Conservation (phyloP, 1,140 invertebrate genomes). For the Linepithema humile region DNA sequence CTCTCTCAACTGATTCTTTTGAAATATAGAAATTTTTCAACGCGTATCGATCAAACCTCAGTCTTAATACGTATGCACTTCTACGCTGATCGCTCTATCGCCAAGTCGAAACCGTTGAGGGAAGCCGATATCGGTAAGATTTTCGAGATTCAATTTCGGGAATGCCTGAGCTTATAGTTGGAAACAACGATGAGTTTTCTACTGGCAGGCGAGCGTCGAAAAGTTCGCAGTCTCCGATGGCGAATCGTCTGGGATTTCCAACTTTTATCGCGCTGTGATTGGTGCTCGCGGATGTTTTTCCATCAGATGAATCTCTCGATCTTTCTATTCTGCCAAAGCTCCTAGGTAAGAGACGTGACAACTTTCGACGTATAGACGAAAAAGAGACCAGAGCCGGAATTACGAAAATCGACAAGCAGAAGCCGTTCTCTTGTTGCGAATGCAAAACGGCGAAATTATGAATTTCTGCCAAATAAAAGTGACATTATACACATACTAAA, state of each 20-base stretch:
- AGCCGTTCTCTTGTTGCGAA: background rate
- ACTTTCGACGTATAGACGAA: conserved; percentile 26
- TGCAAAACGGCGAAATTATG: background rate
- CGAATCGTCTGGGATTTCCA: conserved; percentile 70
- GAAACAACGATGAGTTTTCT: conserved; percentile 71
- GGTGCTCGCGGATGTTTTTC: conserved; percentile 67
- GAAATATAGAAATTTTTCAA: background rate
- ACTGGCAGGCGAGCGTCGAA: conserved; percentile 48
- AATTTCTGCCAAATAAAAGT: background rate
- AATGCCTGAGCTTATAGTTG: conserved; percentile 73
- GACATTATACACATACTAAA: background rate
- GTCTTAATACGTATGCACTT: conserved; percentile 13
- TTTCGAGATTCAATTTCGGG: conserved; percentile 67
- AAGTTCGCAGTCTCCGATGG: conserved; percentile 60
- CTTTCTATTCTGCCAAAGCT: conserved; percentile 50
- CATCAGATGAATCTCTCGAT: conserved; percentile 32
- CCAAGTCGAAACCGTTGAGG: conserved; percentile 27
- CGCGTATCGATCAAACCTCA: background rate
- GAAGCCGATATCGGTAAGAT: conserved; percentile 68
- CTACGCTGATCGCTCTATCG: conserved; percentile 36
- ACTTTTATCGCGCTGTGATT: conserved; percentile 72
- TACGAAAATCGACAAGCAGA: conserved; percentile 13
- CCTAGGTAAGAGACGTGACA: conserved; percentile 30
- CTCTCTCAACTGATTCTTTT: background rate
- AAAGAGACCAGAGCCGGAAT: background rate